Percentiles rank a stretch among this genome's conserved stretches.
phyloP scores from a whole-genome alignment of 2,888 invertebrate genomes.

The Drosophila crucigera region DNA sequence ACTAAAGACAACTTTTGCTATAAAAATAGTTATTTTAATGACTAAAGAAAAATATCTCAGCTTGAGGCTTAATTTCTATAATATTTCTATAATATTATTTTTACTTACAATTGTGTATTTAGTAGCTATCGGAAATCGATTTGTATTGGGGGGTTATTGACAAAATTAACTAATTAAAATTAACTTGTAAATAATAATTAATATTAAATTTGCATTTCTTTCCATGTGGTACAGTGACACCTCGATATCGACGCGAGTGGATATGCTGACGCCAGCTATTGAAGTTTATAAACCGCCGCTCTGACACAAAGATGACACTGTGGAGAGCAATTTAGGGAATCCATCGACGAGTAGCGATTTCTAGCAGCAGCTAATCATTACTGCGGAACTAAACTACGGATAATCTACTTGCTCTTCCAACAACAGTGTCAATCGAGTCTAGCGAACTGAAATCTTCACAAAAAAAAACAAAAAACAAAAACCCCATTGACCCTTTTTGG shows the following conservation, averaged over 20 bases:
- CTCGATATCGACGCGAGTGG: conserved; percentile 90
- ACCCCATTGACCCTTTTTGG: conserved; percentile 21
- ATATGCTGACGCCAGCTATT: conserved; percentile 87
- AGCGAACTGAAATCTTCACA: conserved; percentile 56
- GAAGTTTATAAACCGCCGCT: conserved; percentile 86
- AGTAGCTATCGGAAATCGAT: background rate
- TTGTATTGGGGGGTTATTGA: background rate
- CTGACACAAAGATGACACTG: conserved; percentile 86
- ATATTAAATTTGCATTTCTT: background rate
- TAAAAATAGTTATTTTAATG: background rate
- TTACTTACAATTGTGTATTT: background rate
- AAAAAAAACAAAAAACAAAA: conserved; percentile 8
- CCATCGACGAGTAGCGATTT: conserved; percentile 86
- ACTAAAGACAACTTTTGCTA: background rate
- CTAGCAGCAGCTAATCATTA: conserved; percentile 84
- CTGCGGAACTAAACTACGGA: conserved; percentile 84
- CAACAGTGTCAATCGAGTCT: conserved; percentile 85
- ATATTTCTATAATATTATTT: background rate
- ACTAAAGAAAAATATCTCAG: background rate
- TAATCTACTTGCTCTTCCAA: conserved; percentile 86
- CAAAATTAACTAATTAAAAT: background rate
- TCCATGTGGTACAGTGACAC: conserved; percentile 87
- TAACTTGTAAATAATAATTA: background rate
- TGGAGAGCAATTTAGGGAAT: conserved; percentile 86
- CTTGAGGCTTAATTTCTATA: background rate